Evolutionary conservation across 2,888 invertebrate species (phyloP).

Genomic region (Pseudeuparius sepicola): DNA sequence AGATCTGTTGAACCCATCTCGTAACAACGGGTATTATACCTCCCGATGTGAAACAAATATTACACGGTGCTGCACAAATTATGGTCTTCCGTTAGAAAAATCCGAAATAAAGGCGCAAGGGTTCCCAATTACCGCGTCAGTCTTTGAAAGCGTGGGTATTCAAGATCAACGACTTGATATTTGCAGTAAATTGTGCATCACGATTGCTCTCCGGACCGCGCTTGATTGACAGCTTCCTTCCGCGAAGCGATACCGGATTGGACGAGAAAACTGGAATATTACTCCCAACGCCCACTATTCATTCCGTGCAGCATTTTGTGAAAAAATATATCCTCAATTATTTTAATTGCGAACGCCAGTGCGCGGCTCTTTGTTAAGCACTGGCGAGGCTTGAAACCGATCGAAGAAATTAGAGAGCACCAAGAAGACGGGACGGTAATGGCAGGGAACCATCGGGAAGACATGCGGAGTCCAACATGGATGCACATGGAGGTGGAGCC

Average conservation of each 20-base stretch:
- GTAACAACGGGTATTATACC: constrained; percentile 25
- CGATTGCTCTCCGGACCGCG: constrained; percentile 24
- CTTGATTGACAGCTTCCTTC: constrained; percentile 37
- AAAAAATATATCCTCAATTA: too few relatives aligned
- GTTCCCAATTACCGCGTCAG: constrained; percentile 36
- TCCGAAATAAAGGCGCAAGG: constrained; percentile 31
- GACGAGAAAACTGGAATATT: constrained; percentile 20
- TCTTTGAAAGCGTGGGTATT: constrained; percentile 30
- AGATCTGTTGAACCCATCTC: constrained; percentile 9
- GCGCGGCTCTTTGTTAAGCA: too few relatives aligned
- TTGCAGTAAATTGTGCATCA: constrained; percentile 34
- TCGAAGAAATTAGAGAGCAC: too few relatives aligned
- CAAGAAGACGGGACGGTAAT: too few relatives aligned
- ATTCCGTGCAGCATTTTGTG: too few relatives aligned
- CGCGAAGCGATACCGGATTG: constrained; percentile 27
- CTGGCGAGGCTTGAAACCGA: too few relatives aligned
- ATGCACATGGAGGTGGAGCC: too few relatives aligned
- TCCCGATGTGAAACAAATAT: constrained; percentile 35
- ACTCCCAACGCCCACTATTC: constrained; percentile 25
- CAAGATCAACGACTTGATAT: constrained; percentile 17
- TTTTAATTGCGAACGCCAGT: too few relatives aligned
- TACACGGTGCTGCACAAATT: constrained; percentile 37
- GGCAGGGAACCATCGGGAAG: too few relatives aligned
- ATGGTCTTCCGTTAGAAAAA: constrained; percentile 36
- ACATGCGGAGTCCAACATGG: too few relatives aligned